Conservation (phyloP, 2,797 vertebrate species). For the Eospalax fontanierii region DNA sequence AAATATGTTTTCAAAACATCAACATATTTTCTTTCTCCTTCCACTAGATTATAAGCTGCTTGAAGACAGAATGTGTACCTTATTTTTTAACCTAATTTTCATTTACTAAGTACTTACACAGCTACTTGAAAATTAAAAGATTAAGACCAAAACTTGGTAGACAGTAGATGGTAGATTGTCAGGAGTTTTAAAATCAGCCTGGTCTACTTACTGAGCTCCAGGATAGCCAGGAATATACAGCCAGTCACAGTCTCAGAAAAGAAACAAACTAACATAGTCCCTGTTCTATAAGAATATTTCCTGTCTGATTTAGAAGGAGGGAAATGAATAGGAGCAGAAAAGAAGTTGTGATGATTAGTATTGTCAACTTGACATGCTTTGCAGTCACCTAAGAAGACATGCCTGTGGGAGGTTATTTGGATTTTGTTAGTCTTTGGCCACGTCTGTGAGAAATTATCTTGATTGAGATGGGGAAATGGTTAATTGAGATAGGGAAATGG, state of each 20-base stretch:
- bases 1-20: slow-evolving; percentile 36
- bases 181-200: background rate
- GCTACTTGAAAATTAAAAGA: background rate
- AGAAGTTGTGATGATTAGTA: background rate
- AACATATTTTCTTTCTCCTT: background rate
- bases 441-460: background rate
- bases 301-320: background rate
- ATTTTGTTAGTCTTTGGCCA: background rate
- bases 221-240: background rate
- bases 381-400: background rate
- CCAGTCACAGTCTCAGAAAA: background rate
- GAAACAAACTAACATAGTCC: background rate
- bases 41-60: background rate
- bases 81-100: slow-evolving; percentile 24
- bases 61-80: background rate
- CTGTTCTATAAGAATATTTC: background rate
- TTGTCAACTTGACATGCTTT: background rate
- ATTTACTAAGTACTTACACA: background rate
- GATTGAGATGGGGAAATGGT: too few relatives aligned
- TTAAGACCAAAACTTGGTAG: background rate
- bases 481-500: background rate
- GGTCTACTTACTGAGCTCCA: background rate
- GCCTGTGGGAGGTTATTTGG: background rate
- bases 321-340: background rate
- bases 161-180: background rate